A percentile compares a stretch with the other conserved stretches of the same genome.
Evolutionary conservation across 2,113 vertebrate genomes (phyloP).

Genomic region (Rhizomys pruinosus): DNA sequence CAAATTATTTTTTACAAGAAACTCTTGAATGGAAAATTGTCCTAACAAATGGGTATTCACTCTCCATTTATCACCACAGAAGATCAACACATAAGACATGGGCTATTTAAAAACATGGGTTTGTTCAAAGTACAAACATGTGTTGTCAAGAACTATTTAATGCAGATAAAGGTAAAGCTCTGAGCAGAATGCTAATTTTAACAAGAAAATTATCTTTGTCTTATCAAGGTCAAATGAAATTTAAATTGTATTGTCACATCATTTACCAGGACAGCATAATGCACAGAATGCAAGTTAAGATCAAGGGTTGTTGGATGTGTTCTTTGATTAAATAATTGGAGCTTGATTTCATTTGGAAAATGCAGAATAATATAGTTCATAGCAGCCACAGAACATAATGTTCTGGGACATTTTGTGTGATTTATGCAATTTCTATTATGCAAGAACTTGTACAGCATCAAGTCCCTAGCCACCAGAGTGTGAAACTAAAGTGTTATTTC

Average conservation of each 20-base stretch:
- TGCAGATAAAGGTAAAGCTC: constrained; percentile 28
- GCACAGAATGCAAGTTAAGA: constrained; percentile 30
- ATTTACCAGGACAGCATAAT: constrained; percentile 39
- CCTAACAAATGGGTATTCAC: constrained; percentile 53
- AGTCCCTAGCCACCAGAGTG: background rate
- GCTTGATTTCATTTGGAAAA: constrained; percentile 63
- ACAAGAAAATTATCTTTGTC: background rate
- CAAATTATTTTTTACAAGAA: constrained; percentile 70
- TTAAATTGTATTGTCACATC: background rate
- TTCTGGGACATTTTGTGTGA: constrained; percentile 52
- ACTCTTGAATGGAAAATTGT: constrained; percentile 62
- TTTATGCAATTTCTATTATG: constrained; percentile 60
- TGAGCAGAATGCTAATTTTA: constrained; percentile 46
- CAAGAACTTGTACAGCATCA: constrained; percentile 48
- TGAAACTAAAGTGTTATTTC: constrained; percentile 63
- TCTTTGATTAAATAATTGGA: constrained; percentile 10
- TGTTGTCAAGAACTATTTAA: constrained; percentile 60
- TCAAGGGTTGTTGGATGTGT: background rate
- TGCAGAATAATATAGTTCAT: constrained; percentile 6
- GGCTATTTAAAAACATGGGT: constrained; percentile 62
- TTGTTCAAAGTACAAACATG: constrained; percentile 54
- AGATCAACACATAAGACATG: constrained; percentile 15
- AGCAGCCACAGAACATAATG: constrained; percentile 14
- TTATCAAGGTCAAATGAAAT: constrained; percentile 51
- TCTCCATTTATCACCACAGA: constrained; percentile 61